These are phyloP conservation scores for Psophia crepitans DNA, from an alignment of 2,113 vertebrate genomes.

Conservation along the genomic window DNA sequence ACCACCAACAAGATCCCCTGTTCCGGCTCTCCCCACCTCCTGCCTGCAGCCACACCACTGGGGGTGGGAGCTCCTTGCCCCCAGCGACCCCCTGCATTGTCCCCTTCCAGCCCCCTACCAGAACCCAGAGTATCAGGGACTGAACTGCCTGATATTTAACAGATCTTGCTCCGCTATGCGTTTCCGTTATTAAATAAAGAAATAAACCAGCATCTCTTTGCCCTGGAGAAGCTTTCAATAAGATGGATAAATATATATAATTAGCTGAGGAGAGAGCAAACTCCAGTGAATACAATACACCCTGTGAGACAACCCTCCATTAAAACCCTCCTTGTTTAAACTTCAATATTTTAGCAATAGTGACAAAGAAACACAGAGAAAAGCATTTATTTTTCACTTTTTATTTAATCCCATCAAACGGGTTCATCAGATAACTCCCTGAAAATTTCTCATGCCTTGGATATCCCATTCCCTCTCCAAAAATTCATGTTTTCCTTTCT, in stretches of 20 bases:
- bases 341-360: conserved; percentile 70
- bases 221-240: conserved; percentile 67
- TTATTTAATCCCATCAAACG: conserved; percentile 6
- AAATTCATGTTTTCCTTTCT: neutral
- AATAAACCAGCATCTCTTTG: conserved; percentile 61
- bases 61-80: neutral
- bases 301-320: conserved; percentile 72
- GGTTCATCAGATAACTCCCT: conserved; percentile 15
- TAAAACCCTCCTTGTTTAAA: conserved; percentile 70
- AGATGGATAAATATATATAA: conserved; percentile 73
- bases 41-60: neutral
- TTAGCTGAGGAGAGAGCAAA: conserved; percentile 69
- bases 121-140: neutral
- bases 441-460: neutral
- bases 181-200: conserved; percentile 43
- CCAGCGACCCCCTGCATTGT: accelerated
- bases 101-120: neutral
- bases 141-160: neutral
- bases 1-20: neutral
- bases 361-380: conserved; percentile 48
- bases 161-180: neutral
- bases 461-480: neutral
- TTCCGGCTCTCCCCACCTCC: neutral
- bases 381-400: conserved; percentile 50
- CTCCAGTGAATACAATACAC: conserved; percentile 67